These are phyloP conservation scores for Exephanes ischioxanthus DNA, from an alignment of 2,888 invertebrate species.

Conservation along the genomic window DNA sequence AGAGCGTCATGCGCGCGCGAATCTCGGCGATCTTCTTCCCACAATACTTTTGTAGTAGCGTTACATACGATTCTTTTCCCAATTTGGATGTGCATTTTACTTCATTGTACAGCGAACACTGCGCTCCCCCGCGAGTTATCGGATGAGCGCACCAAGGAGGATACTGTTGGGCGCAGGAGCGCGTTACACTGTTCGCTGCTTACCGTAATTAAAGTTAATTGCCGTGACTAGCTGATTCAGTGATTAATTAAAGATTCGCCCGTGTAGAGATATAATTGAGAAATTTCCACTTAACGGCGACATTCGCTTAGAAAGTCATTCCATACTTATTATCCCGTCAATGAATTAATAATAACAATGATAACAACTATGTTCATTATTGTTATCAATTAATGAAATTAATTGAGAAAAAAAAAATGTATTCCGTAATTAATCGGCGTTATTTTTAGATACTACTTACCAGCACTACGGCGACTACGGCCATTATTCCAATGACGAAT, in stretches of 20 bases:
- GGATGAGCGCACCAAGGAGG: slow-evolving; percentile 37
- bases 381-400: too few species aligned
- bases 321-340: not conserved
- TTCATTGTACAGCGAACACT: slow-evolving; percentile 21
- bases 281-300: slow-evolving; percentile 27
- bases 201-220: slow-evolving; percentile 56
- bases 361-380: too few species aligned
- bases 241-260: slow-evolving; percentile 51
- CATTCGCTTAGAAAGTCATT: not conserved
- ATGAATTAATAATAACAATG: too few species aligned
- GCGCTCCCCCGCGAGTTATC: slow-evolving; percentile 3
- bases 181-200: slow-evolving; percentile 22
- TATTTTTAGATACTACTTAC: slow-evolving; percentile 74
- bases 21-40: slow-evolving; percentile 37
- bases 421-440: not conserved
- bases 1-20: slow-evolving; percentile 1
- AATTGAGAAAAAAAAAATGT: too few species aligned
- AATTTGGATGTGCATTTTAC: slow-evolving; percentile 26
- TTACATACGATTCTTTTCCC: slow-evolving; percentile 11
- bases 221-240: slow-evolving; percentile 58
- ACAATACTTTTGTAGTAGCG: slow-evolving; percentile 22
- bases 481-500: slow-evolving; percentile 82
- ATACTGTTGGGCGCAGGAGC: slow-evolving; percentile 19
- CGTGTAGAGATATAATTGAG: slow-evolving; percentile 33
- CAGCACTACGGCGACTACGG: slow-evolving; percentile 81